phyloP scores from a whole-genome alignment of 2,113 vertebrate genomes.

The Petaurus breviceps region DNA sequence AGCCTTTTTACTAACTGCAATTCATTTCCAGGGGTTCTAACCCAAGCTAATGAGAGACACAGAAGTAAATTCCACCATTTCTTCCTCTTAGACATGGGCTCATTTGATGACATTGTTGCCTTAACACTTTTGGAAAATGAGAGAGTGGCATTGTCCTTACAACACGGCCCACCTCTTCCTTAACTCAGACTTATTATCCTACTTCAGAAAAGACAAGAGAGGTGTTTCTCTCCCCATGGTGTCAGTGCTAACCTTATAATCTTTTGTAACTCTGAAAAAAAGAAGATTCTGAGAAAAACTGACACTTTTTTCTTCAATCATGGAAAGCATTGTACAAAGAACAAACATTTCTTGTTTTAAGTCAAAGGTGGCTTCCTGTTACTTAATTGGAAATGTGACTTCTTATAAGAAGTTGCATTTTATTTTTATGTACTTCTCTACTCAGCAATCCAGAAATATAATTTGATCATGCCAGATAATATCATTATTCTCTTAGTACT shows the following conservation, averaged over 20 bases:
- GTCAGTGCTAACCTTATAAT: slow-evolving; percentile 63
- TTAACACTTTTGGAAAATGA: slow-evolving; percentile 41
- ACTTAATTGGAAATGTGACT: slow-evolving; percentile 64
- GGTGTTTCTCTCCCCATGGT: slow-evolving; percentile 36
- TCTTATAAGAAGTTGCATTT: slow-evolving; percentile 63
- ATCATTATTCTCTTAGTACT: background rate
- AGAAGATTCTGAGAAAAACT: slow-evolving; percentile 53
- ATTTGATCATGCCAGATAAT: slow-evolving; percentile 21
- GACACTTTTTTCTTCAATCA: slow-evolving; percentile 63
- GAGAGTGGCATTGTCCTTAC: background rate
- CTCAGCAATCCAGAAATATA: background rate
- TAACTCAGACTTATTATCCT: slow-evolving; percentile 29
- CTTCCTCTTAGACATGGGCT: background rate
- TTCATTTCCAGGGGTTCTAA: slow-evolving; percentile 41
- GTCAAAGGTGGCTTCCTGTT: slow-evolving; percentile 53
- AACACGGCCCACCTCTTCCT: background rate
- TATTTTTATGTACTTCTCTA: slow-evolving; percentile 52
- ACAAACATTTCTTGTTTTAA: slow-evolving; percentile 46
- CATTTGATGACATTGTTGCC: slow-evolving; percentile 18
- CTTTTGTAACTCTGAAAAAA: slow-evolving; percentile 58
- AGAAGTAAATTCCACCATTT: slow-evolving; percentile 19
- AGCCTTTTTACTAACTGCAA: slow-evolving; percentile 41
- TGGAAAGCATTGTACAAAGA: slow-evolving; percentile 61
- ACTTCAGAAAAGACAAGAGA: slow-evolving; percentile 53
- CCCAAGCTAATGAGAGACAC: slow-evolving; percentile 27